Base-by-base conservation (phyloP, 2,888 invertebrate species). In the Epirrita christyi region DNA sequence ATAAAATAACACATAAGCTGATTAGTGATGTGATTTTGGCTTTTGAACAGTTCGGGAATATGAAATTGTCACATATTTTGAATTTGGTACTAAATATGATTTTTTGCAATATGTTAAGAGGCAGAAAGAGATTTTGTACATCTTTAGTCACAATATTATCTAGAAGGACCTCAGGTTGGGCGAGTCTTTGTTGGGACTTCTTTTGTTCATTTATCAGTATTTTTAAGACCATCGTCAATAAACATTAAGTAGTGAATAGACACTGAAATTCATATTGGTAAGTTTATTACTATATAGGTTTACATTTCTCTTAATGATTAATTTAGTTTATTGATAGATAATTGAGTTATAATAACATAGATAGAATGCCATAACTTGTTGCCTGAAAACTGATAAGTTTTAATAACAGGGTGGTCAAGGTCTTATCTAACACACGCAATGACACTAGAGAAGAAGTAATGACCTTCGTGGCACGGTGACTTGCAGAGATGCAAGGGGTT, bases 1-100 rank as follows among this genome's bases (percentile, higher is more conserved):
- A 13, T 0, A 38, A 1, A 6, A 49, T 9, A 4, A 15, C 13
- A 32, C 2, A 32, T 2, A 55, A 7, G 15, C 13, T 1, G 2
- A 49, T 10, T 5, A 55, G 11, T 1, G 49, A 40, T 9, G 45
- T 13, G 2, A 36, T 14, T 2, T 21, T 50, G 14, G 34, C 0
- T 28, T 34, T 55, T 14, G 13, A 55, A 48, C 37, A 11, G 10
- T 32, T 55, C 0, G 55, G 48, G 11, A 32, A 55, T 28, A 55
- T 48, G 9, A 55, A 55, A 6, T 38, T 48, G 1, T 48, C 43
- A 2, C 32, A 11, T 15, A 55, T 43, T 21, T 13, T 32, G 4
- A 38, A 55, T 48, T 32, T 48, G 2, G 37, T 42, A 9, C 43
- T 48, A 0, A 48, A 15, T 10, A 48, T 9, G 0, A 55, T 4